These are phyloP conservation scores for Myanophis thanlyinensis DNA, from an alignment of 2,113 vertebrate species.

Conservation along the genomic window DNA sequence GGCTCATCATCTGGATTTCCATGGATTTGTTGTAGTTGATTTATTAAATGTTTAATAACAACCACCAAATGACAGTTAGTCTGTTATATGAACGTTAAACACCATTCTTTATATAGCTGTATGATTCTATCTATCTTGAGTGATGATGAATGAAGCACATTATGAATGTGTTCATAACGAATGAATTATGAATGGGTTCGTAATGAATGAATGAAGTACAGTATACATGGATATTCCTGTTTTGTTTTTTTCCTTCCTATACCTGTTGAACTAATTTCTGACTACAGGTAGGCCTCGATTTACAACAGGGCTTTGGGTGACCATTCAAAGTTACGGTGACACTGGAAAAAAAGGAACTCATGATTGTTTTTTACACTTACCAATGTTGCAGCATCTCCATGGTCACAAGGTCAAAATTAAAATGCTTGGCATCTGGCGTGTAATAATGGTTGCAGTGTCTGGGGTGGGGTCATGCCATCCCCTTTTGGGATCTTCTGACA, in stretches of 20 bases:
- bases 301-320: neutral
- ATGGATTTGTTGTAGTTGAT: neutral
- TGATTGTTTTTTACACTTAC: neutral
- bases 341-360: neutral
- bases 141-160: neutral
- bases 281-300: neutral
- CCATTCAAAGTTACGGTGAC: neutral
- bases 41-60: neutral
- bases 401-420: neutral
- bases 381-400: neutral
- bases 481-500: too few relatives aligned
- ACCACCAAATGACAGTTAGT: neutral
- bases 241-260: neutral
- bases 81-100: neutral
- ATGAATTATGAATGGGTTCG: too few relatives aligned
- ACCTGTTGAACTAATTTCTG: neutral
- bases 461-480: too few relatives aligned
- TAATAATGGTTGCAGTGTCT: neutral
- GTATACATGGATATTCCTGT: neutral
- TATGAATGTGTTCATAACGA: too few relatives aligned
- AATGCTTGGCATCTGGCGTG: too few relatives aligned
- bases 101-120: neutral
- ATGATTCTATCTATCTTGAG: neutral
- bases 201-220: too few relatives aligned
- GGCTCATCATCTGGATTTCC: neutral